Base-by-base conservation (phyloP, 1,140 invertebrate genomes). In the Drosophila aff. region DNA sequence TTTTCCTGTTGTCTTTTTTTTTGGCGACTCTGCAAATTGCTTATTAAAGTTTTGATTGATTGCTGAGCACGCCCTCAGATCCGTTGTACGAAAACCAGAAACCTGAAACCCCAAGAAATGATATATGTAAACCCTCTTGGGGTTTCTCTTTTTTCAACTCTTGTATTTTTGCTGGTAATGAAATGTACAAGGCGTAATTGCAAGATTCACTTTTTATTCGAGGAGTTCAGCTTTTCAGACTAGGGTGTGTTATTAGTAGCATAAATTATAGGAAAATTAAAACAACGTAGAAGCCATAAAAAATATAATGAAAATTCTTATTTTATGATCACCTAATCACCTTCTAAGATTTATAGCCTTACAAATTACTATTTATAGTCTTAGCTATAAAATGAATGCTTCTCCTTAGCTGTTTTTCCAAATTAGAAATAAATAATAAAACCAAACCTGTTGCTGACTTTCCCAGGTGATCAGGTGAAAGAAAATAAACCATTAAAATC, bases 31-130 rank as follows among this genome's bases (percentile, higher is more conserved):
- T 44, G 67, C 64, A 71, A 73, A 72, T 72, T 73, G 69, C 67
- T 73, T 73, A 73, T 73, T 73, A 73, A 61, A 61, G 68, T 73
- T 73, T 61, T 74, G 71, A 74, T 74, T 74, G 71, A 73, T 74
- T 73, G 71, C 55, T 33, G 66, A 60, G 46, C 50, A 72, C 69
- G 67, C 71, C 71, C 71, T 43, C 68, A 73, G 57, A 73, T 61
- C 67, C 55, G 71, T 73, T 73, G 55, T 52, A 18, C 52, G 28
- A 41, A 52, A 73, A 72, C 69, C 46, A 44, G 55, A 74, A 74
- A 73, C 67, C 55, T 44, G 55, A 74, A 74, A 21, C 38, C 23
- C 38, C 11, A 38, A 52, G 46, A 73, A 50, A 72, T 72, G 36
- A 72, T 73, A 60, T 68, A 49, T 36, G 40, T 62, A 38, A 23